phyloP scores from a whole-genome alignment of 2,113 vertebrate species.

The Oncorhynchus keta region DNA sequence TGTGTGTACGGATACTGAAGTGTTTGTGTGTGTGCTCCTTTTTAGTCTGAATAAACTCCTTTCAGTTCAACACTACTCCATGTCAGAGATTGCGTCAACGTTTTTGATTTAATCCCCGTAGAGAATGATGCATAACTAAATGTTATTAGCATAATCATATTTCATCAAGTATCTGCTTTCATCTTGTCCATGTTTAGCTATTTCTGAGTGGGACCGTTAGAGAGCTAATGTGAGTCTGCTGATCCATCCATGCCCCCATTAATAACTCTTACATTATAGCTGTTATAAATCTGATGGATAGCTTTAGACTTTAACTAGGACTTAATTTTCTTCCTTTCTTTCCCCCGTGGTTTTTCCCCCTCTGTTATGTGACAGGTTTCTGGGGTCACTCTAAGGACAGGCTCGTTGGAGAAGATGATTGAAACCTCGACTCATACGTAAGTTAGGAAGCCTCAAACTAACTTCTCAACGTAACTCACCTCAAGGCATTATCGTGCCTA shows the following conservation, averaged over 20 bases:
- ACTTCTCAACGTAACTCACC: no score
- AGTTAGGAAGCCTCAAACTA: neutral
- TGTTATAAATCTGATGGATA: neutral
- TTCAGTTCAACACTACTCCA: conserved; percentile 40
- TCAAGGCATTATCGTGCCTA: no score
- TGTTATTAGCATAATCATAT: conserved; percentile 58
- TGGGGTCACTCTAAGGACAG: conserved; percentile 34
- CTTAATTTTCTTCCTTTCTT: conserved; percentile 11
- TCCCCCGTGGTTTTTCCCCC: conserved; percentile 7
- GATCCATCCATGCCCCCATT: conserved; percentile 32
- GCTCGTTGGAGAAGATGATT: conserved; percentile 29
- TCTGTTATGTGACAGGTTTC: conserved; percentile 40
- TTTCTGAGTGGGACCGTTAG: conserved; percentile 43
- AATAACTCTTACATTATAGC: neutral
- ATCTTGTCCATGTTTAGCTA: conserved; percentile 7
- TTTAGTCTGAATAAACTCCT: conserved; percentile 31
- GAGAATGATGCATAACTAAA: conserved; percentile 49
- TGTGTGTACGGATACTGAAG: conserved; percentile 10
- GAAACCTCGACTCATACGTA: conserved; percentile 39
- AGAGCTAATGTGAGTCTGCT: conserved; percentile 46
- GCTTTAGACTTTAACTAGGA: conserved; percentile 1
- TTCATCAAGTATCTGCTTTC: conserved; percentile 43
- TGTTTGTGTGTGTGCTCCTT: conserved; percentile 16
- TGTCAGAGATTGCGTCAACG: conserved; percentile 46
- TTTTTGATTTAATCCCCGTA: conserved; percentile 46